Base-by-base conservation (phyloP, 2,113 vertebrate species). In the Cavia porcellus region DNA sequence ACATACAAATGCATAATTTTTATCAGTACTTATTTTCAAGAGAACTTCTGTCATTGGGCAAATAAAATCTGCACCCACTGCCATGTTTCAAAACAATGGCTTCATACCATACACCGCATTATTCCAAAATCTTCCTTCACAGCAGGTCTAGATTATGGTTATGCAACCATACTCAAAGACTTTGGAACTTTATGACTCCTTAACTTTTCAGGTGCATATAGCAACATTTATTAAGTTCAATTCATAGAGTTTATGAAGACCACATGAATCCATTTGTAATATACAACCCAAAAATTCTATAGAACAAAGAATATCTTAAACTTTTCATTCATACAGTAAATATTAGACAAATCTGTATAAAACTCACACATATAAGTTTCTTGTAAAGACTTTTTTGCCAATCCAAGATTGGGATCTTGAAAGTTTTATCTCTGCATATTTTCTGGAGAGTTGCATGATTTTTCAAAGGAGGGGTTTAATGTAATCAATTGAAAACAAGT, bases 281-380 rank as follows among this genome's bases (percentile, higher is more conserved):
- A 80, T 0, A 66, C 24, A 52, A 59, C 3, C 20, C 70, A 35
- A 72, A 79, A 86, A 93, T 79, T 91, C 52, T 92, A 74, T 7
- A 89, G 52, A 89, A 79, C 52, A 45, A 94, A 89, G 9, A 32
- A 8, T 13, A 84, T 81, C 85, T 35, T 66, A 90, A 95, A 13
- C 59, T 68, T 77, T 75, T 86, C 55, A 95, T 72, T 77, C 32
- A 66, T 24, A 57, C 83, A 45, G n/a, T 92, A 94, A 47, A 10
- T 66, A 61, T n/a, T 92, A 90, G 55, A 20, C 17, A 96, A 92
- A 86, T 50, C 13, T 22, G 7, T 57, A 57, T 15, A 86, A 42
- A 96, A 61, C 62, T 87, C 79, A 83, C 35, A 93, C 66, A 86
- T 61, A 47, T 8, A 94, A 84, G 70, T 25, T 24, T 88, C 66